phyloP scores from a whole-genome alignment of 2,797 vertebrate genomes.

The Phalanger gymnotis region DNA sequence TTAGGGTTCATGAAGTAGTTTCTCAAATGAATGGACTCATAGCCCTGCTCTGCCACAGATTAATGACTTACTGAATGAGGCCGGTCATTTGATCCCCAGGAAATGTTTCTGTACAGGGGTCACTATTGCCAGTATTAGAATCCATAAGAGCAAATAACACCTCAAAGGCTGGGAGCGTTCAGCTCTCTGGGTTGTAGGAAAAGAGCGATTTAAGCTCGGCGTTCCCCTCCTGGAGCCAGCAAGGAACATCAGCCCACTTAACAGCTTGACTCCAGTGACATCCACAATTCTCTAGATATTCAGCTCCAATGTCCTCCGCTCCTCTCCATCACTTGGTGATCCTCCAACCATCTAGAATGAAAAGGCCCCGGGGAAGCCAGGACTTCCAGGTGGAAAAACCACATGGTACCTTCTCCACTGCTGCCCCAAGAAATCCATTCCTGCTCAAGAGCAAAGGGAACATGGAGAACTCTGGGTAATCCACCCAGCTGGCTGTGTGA shows the following conservation, averaged over 20 bases:
- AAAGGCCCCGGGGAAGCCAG: neutral
- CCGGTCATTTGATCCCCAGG: constrained; percentile 79
- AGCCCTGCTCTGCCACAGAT: constrained; percentile 61
- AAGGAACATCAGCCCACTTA: neutral
- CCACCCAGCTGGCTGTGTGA: neutral
- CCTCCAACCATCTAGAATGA: neutral
- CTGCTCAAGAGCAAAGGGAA: neutral
- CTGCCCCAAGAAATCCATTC: neutral
- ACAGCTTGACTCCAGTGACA: neutral
- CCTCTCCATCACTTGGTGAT: neutral
- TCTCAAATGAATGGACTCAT: constrained; percentile 62
- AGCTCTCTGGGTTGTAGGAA: constrained; percentile 64
- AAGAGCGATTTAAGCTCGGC: neutral
- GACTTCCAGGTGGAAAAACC: neutral
- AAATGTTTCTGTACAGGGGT: constrained; percentile 77
- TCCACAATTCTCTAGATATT: neutral
- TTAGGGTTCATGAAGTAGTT: constrained; percentile 79
- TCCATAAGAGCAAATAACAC: constrained; percentile 67
- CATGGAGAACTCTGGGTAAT: neutral
- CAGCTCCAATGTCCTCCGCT: neutral
- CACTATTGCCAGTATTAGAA: constrained; percentile 70
- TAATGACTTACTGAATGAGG: constrained; percentile 72
- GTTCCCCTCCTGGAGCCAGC: neutral
- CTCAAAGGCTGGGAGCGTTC: constrained; percentile 63
- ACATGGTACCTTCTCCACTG: neutral